Evolutionary conservation across 2,888 invertebrate genomes (phyloP).

Genomic region (Drosophila cracens): DNA sequence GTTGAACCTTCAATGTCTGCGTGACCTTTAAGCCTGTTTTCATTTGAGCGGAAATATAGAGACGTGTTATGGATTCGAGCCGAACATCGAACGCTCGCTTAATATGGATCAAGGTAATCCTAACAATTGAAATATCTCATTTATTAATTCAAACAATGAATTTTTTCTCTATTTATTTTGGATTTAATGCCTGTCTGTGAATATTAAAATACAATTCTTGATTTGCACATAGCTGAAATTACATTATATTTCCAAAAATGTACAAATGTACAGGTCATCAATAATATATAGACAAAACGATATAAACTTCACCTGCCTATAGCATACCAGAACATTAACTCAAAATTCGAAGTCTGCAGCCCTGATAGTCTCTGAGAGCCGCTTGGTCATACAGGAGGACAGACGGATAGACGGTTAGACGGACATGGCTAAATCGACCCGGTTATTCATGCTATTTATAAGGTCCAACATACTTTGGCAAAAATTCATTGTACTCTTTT

Average conservation of each 20-base stretch:
- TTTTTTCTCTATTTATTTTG: not conserved
- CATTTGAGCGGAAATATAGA: not conserved
- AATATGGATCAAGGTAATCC: not conserved
- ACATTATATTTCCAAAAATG: not conserved
- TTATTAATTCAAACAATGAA: not conserved
- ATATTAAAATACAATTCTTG: not conserved
- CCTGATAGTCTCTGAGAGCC: not conserved
- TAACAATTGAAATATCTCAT: not conserved
- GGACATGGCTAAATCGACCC: not conserved
- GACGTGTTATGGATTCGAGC: not conserved
- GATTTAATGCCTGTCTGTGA: not conserved
- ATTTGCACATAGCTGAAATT: not conserved
- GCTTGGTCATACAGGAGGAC: not conserved
- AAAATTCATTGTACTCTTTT: too few species aligned
- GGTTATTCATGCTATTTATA: not conserved
- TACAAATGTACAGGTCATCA: not conserved
- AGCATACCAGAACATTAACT: not conserved
- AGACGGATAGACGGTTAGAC: not conserved
- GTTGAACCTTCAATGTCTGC: slow-evolving; percentile 12
- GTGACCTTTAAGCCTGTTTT: slow-evolving; percentile 15
- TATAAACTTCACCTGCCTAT: too few species aligned
- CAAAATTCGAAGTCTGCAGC: not conserved
- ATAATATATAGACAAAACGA: not conserved
- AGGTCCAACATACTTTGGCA: not conserved
- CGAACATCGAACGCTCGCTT: not conserved